Base-by-base conservation (phyloP, 2,797 vertebrate genomes). In the Poeciliopsis infans region DNA sequence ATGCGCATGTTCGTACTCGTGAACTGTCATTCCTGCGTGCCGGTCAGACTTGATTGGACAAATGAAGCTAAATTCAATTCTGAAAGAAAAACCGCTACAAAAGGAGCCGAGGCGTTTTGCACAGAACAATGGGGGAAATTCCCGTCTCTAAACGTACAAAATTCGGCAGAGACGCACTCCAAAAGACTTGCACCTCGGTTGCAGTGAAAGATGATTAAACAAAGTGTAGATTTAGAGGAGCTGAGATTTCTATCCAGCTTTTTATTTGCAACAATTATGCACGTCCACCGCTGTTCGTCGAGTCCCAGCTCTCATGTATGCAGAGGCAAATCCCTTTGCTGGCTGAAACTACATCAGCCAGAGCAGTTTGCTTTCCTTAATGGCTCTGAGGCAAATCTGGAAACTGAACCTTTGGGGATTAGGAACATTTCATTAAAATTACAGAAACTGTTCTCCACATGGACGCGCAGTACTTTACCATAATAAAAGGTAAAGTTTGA, bases 401-500 rank as follows among this genome's bases (percentile, higher is more conserved):
- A 31, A 23, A 1, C 75, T n/a, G 45, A 72, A 74, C 74, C 73
- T 77, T 72, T 39, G 78, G 43, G 73, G 74, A 83, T 55, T 79
- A 79, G 75, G 84, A 82, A 72, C 57, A 28, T 77, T 76, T 72
- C 76, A 77, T 78, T 84, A 81, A 82, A 78, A 72, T 61, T 28
- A 53, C 36, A 47, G 12, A 77, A 76, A 25, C 0, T 20, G 43
- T 49, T 2, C 45, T 13, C 70, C 66, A 82, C 51, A 51, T 74
- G 68, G 31, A 74, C 53, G 10, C 41, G 57, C 5, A 51, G 31
- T 28, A 8, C 59, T 41, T 74, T 10, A 23, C 0, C 64, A 1
- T 72, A 78, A 59, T 39, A 49, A 75, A 75, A 78, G 49, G 70
- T 71, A 68, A 84, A 61, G 75, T 80, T 71, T n/a, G 49, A 15